Evolutionary conservation across 2,113 vertebrate species (phyloP).

Genomic region (Pelecanus crispus): DNA sequence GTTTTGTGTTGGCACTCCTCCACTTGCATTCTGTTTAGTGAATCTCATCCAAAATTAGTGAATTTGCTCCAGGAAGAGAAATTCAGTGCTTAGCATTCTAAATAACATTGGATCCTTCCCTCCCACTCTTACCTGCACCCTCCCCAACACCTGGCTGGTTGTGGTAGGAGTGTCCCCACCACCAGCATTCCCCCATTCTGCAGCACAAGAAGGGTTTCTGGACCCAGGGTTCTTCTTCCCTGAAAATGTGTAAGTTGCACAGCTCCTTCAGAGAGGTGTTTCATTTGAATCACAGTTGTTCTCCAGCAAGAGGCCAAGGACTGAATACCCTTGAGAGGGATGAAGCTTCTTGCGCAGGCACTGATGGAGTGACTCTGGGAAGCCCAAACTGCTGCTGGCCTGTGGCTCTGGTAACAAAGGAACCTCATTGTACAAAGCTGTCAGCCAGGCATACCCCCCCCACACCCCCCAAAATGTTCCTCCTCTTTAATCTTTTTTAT

Average conservation of each 20-base stretch:
- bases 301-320: background rate
- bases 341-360: background rate
- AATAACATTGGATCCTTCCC: background rate
- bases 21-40: conserved; percentile 12
- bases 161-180: background rate
- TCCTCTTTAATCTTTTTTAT: conserved; percentile 36
- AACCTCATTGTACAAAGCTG: background rate
- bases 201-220: background rate
- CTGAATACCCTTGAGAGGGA: background rate
- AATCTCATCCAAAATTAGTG: conserved; percentile 27
- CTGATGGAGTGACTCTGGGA: background rate
- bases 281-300: background rate
- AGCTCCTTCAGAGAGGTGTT: background rate
- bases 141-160: background rate
- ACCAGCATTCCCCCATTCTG: background rate
- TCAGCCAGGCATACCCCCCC: background rate
- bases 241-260: background rate
- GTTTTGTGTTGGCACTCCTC: background rate
- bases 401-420: background rate
- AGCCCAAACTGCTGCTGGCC: background rate
- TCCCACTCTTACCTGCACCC: background rate
- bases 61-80: conserved; percentile 4
- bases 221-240: background rate
- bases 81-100: background rate
- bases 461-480: background rate